These are phyloP conservation scores for Bicyclus anynana DNA, from an alignment of 1,140 invertebrate genomes.

Conservation along the genomic window DNA sequence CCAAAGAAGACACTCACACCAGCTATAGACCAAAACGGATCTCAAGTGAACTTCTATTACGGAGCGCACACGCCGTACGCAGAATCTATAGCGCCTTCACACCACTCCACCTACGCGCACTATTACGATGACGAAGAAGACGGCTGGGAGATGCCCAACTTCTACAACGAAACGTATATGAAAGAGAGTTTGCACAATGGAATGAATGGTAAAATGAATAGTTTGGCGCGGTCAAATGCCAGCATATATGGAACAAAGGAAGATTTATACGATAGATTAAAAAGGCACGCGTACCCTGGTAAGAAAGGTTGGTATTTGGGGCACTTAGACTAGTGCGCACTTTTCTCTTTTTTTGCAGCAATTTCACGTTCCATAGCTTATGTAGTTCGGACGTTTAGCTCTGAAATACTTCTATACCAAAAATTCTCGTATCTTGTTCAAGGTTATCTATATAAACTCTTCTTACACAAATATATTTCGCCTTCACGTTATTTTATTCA, in stretches of 20 bases:
- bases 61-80: slow-evolving; percentile 94
- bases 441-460: no score
- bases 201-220: slow-evolving; percentile 88
- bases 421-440: no score
- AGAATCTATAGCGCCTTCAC: slow-evolving; percentile 95
- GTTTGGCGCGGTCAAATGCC: slow-evolving; percentile 92
- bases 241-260: slow-evolving; percentile 97
- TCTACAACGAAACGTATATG: slow-evolving; percentile 98
- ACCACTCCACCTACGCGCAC: slow-evolving; percentile 96
- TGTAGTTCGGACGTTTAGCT: slow-evolving; percentile 17
- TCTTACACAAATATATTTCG: not conserved
- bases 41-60: slow-evolving; percentile 97
- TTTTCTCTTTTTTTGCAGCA: slow-evolving; percentile 41
- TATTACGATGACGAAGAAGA: slow-evolving; percentile 97
- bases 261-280: slow-evolving; percentile 96
- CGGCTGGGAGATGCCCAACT: slow-evolving; percentile 98
- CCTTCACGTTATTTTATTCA: no score
- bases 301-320: slow-evolving; percentile 89
- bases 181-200: slow-evolving; percentile 92
- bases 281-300: slow-evolving; percentile 96
- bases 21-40: slow-evolving; percentile 91
- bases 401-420: not conserved
- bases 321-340: slow-evolving; percentile 64
- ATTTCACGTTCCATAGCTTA: slow-evolving; percentile 32
- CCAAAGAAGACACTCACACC: slow-evolving; percentile 92